phyloP scores from a whole-genome alignment of 2,888 invertebrate species.

The Caradrina kadenii region DNA sequence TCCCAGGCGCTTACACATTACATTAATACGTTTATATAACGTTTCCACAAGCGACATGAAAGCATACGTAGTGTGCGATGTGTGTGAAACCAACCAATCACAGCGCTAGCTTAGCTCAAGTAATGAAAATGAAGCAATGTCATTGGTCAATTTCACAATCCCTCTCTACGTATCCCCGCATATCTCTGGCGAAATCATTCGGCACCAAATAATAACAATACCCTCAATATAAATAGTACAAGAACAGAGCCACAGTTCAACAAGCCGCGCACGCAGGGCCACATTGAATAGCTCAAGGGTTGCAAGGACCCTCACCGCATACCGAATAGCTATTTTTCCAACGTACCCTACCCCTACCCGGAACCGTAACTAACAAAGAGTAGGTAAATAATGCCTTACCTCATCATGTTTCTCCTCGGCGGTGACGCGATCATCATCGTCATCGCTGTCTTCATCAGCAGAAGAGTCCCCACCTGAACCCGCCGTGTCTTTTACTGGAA shows the following conservation, averaged over 20 bases:
- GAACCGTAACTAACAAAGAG: not conserved
- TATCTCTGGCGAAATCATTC: not conserved
- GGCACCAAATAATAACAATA: not conserved
- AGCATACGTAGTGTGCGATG: too few relatives aligned
- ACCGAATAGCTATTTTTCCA: not conserved
- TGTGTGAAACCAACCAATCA: too few relatives aligned
- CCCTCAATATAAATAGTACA: not conserved
- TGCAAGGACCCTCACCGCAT: not conserved
- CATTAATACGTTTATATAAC: too few relatives aligned
- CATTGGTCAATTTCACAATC: too few relatives aligned
- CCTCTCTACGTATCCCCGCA: too few relatives aligned
- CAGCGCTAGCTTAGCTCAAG: too few relatives aligned
- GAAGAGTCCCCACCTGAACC: constrained; percentile 92
- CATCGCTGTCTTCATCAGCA: constrained; percentile 94
- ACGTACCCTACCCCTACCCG: not conserved
- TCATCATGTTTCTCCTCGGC: constrained; percentile 93
- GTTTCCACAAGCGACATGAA: too few relatives aligned
- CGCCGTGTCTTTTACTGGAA: constrained; percentile 78
- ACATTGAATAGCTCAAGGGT: not conserved
- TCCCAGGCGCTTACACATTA: not conserved
- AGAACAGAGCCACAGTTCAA: constrained; percentile 9
- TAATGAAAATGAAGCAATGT: too few relatives aligned
- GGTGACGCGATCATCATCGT: constrained; percentile 92
- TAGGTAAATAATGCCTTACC: constrained; percentile 80
- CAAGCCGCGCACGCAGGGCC: not conserved